These are phyloP conservation scores for Hylyphantes graminicola DNA, from an alignment of 1,140 invertebrate genomes.

Conservation along the genomic window DNA sequence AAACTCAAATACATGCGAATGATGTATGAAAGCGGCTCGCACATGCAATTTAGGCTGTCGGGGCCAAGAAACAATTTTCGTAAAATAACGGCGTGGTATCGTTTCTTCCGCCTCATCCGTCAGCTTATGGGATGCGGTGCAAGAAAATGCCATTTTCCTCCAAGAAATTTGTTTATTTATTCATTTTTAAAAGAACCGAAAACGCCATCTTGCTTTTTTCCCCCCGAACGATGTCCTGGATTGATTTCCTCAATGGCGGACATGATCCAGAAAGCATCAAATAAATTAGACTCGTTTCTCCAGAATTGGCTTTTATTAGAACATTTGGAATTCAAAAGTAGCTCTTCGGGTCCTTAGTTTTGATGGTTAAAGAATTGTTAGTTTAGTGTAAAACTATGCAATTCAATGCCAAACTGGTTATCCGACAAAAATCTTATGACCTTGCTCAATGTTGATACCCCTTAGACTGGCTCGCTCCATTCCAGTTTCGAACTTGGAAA, in stretches of 20 bases:
- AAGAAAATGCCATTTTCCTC: slow-evolving; percentile 41
- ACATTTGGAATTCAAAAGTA: not conserved
- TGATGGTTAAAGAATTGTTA: too few species aligned
- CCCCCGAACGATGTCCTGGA: not conserved
- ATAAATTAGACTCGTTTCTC: slow-evolving; percentile 8
- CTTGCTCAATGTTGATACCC: too few species aligned
- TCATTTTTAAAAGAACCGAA: slow-evolving; percentile 44
- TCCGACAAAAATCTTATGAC: too few species aligned
- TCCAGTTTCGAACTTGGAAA: too few species aligned
- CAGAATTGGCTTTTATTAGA: slow-evolving; percentile 1
- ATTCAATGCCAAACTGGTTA: too few species aligned
- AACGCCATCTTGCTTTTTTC: slow-evolving; percentile 31
- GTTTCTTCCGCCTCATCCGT: slow-evolving; percentile 51
- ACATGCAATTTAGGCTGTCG: slow-evolving; percentile 57
- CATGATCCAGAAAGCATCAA: not conserved
- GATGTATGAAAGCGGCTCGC: slow-evolving; percentile 56
- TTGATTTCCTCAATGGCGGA: slow-evolving; percentile 23
- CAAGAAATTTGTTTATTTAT: slow-evolving; percentile 40
- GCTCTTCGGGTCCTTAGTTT: too few species aligned
- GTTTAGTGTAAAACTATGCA: too few species aligned
- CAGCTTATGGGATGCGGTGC: slow-evolving; percentile 46
- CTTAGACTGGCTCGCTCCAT: too few species aligned
- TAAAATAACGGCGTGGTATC: slow-evolving; percentile 38
- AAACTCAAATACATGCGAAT: slow-evolving; percentile 26
- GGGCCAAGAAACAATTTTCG: slow-evolving; percentile 55